Evolutionary conservation across 1,140 invertebrate species (phyloP), one percentile per base, ranked within the genome.

Genomic region (Pseudomyrmex dendroicus): DNA sequence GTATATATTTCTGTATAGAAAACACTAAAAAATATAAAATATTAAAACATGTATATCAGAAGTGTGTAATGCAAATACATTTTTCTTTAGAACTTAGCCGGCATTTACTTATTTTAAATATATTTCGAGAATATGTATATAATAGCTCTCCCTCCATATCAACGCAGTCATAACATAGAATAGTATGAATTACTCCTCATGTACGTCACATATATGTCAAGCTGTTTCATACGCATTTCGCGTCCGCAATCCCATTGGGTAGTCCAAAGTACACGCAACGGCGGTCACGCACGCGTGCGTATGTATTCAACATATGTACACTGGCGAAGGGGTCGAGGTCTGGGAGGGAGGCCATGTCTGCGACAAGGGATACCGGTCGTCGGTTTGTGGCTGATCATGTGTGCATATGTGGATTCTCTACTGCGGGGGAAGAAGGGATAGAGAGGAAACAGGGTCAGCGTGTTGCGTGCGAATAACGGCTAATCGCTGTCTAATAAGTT

Each of bases 401-500:
- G 73, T 63, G 83, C 74, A 70, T 54, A 70, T 80, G 64, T 48
- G 66, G 64, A 80, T 59, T 80, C 76, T 3, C 54, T 66, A 80
- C 61, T 67, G 72, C 35, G 5, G 35, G 35, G 35, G 35, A 35
- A 35, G 35, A 35, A 35, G 35, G 35, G 35, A 35, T 35, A 35
- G 35, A 35, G 77, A 67, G 78, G 89, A 85, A 90, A 90, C 84
- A 89, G 89, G 89, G 89, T 90, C 89, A 90, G 86, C 86, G 84
- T 83, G 85, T 87, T 87, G 76, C 89, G 82, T 90, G 89, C 86
- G 86, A 89, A 90, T 90, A 89, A 89, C 89, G 84, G 74, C 85
- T 90, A 90, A 90, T 90, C 89, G 85, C 83, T 86, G 87, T 90
- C 83, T 89, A 90, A 86, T 89, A 87, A 89, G 88, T 89, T 89